Evolutionary conservation across 2,888 invertebrate species (phyloP).

Genomic region (Leucania comma): DNA sequence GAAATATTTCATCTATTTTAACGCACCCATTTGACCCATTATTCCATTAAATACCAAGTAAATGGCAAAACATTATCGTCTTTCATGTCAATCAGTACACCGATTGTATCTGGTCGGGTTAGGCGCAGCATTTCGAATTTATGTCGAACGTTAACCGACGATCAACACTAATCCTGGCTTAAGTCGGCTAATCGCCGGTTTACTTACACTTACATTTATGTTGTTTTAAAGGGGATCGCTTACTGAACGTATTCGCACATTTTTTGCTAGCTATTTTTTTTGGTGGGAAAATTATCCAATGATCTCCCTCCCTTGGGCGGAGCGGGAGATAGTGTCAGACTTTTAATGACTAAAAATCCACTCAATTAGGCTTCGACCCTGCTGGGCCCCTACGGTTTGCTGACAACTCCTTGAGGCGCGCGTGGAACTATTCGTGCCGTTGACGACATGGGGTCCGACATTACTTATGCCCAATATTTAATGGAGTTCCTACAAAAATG

Average conservation of each 20-base stretch:
- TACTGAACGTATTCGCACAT: slow-evolving; percentile 2
- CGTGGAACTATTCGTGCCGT: no score
- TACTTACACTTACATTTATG: slow-evolving; percentile 2
- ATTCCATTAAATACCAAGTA: slow-evolving; percentile 1
- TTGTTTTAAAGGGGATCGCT: slow-evolving; percentile 15
- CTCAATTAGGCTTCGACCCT: no score
- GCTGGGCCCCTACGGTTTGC: no score
- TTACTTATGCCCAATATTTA: no score
- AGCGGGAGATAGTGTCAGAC: no score
- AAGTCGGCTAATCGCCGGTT: slow-evolving; percentile 33
- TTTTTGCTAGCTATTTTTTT: no score
- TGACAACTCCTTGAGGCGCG: no score
- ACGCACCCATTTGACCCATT: neutral
- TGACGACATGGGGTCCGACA: no score
- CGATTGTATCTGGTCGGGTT: slow-evolving; percentile 21
- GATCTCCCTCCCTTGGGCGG: no score
- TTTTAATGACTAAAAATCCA: no score
- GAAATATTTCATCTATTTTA: slow-evolving; percentile 31
- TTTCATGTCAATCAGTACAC: slow-evolving; percentile 34
- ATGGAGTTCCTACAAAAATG: no score
- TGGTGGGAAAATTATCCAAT: no score
- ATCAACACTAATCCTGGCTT: slow-evolving; percentile 37
- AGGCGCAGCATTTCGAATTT: slow-evolving; percentile 9
- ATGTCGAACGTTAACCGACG: slow-evolving; percentile 20
- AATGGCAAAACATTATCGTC: slow-evolving; percentile 36